These are phyloP conservation scores for Dolichotis patagonum DNA, from an alignment of 2,113 vertebrate genomes.

Conservation along the genomic window DNA sequence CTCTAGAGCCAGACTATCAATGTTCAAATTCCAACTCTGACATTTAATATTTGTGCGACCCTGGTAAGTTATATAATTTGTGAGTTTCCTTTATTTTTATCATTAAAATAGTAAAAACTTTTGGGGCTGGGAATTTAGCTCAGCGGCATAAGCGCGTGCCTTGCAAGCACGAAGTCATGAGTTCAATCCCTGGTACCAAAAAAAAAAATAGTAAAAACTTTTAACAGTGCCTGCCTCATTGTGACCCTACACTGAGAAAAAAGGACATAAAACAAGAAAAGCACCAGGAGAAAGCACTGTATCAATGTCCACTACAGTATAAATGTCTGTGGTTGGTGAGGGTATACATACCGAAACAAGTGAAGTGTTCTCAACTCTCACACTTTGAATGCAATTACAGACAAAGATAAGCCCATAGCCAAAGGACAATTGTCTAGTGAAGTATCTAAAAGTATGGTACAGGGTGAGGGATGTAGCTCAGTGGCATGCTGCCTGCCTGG, in stretches of 20 bases:
- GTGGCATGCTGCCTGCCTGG: too few species aligned
- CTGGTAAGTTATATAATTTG: not conserved
- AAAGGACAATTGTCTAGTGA: not conserved
- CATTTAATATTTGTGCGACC: not conserved
- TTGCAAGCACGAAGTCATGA: too few species aligned
- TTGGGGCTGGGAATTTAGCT: not conserved
- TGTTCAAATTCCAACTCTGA: not conserved
- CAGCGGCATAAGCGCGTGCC: too few species aligned
- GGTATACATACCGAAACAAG: not conserved
- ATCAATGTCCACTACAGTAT: not conserved
- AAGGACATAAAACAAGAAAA: not conserved
- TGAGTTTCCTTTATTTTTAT: not conserved
- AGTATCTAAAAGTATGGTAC: slow-evolving; percentile 3
- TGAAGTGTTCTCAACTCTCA: not conserved
- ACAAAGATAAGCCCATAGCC: not conserved
- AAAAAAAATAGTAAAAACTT: not conserved
- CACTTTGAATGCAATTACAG: not conserved
- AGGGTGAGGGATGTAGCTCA: too few species aligned
- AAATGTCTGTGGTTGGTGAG: not conserved
- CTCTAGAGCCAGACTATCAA: not conserved
- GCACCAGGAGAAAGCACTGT: not conserved
- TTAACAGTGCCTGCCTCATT: not conserved
- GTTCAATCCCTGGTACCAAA: too few species aligned
- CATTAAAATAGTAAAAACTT: not conserved
- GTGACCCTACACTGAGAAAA: not conserved